Evolutionary conservation across 2,888 invertebrate genomes (phyloP).

Genomic region (Drosophila atripex): DNA sequence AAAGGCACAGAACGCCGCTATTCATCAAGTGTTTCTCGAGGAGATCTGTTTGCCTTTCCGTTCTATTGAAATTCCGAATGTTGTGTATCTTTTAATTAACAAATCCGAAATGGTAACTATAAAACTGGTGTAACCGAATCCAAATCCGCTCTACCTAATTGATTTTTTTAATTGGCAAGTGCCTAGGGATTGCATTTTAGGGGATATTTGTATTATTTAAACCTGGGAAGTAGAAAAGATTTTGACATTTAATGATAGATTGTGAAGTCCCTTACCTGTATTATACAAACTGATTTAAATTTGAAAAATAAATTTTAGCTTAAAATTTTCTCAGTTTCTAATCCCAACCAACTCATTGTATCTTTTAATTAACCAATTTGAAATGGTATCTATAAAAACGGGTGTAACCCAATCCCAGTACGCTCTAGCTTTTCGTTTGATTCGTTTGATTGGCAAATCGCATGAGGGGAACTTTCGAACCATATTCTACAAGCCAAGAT

Average conservation of each 20-base stretch:
- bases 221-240: no score
- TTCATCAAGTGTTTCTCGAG: conserved; percentile 72
- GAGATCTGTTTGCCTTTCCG: conserved; percentile 53
- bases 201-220: neutral
- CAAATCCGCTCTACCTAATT: conserved; percentile 41
- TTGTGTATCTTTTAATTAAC: conserved; percentile 51
- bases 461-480: conserved; percentile 5
- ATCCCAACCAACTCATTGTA: neutral
- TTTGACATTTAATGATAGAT: no score
- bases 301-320: no score
- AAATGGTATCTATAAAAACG: conserved; percentile 26
- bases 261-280: no score
- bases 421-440: conserved; percentile 32
- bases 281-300: no score
- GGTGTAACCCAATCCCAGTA: conserved; percentile 27
- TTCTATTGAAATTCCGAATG: conserved; percentile 45
- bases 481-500: neutral
- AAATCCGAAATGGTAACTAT: conserved; percentile 25
- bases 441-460: conserved; percentile 46
- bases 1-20: conserved; percentile 53
- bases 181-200: no score
- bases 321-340: no score
- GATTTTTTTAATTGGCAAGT: conserved; percentile 45
- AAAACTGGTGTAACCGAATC: conserved; percentile 43
- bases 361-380: neutral